A percentile compares a stretch with the other conserved stretches of the same genome.
Evolutionary conservation across 2,113 vertebrate genomes (phyloP).

Genomic region (Ammodytes dubius): DNA sequence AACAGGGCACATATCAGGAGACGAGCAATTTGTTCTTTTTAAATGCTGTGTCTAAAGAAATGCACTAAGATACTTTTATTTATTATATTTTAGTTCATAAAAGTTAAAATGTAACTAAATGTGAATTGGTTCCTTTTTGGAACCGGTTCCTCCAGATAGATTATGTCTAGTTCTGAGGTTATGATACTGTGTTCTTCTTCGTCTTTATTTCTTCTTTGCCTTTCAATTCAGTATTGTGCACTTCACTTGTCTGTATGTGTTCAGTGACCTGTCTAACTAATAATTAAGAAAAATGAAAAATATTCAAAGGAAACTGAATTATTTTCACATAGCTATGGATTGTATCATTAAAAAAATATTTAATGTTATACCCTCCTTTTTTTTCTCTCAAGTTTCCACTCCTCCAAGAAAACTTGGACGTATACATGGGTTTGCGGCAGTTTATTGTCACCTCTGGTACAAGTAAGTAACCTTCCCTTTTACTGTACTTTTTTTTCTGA

Average conservation of each 20-base stretch:
- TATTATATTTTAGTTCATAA: not conserved
- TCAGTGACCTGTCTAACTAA: too few relatives aligned
- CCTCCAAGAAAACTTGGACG: slow-evolving; percentile 96
- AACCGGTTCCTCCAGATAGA: not conserved
- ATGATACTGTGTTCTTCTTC: not conserved
- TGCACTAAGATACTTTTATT: not conserved
- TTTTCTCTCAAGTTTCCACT: slow-evolving; percentile 91
- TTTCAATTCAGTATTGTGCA: not conserved
- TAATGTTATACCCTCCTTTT: not conserved
- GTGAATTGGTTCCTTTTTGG: not conserved
- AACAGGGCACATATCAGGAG: not conserved
- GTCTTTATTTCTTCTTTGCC: not conserved
- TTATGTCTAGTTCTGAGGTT: not conserved
- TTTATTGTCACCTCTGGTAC: slow-evolving; percentile 92
- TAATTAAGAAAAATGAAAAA: not conserved
- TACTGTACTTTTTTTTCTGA: not conserved
- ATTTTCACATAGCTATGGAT: not conserved
- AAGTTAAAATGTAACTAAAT: not conserved
- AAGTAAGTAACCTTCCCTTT: slow-evolving; percentile 82
- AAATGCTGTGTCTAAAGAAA: not conserved
- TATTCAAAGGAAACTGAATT: not conserved
- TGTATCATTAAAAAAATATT: not conserved
- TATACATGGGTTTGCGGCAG: slow-evolving; percentile 97
- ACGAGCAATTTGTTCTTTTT: not conserved
- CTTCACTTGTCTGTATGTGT: not conserved